These are phyloP conservation scores for Malachius bipustulatus DNA, from an alignment of 2,888 invertebrate genomes.

Conservation along the genomic window DNA sequence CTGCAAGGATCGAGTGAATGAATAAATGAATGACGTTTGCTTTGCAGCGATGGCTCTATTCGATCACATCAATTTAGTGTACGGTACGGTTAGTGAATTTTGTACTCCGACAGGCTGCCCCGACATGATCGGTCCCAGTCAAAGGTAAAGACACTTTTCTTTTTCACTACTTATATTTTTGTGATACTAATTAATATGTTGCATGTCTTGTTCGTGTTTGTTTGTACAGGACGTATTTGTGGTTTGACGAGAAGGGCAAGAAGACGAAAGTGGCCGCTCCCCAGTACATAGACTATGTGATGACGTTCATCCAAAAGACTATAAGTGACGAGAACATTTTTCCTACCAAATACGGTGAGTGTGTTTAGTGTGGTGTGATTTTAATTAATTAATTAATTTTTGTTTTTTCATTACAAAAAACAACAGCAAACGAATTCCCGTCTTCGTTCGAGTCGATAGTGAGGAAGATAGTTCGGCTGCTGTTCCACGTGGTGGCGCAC, in stretches of 20 bases:
- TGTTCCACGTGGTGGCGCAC: conserved; percentile 97
- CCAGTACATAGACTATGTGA: conserved; percentile 97
- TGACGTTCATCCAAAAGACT: conserved; percentile 95
- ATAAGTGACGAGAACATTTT: conserved; percentile 94
- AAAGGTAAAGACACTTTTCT: conserved; percentile 49
- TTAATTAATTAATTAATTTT: conserved; percentile 9
- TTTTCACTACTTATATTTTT: conserved; percentile 1
- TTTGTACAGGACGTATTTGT: conserved; percentile 75
- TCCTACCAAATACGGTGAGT: conserved; percentile 95
- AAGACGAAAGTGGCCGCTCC: conserved; percentile 94
- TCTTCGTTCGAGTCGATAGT: conserved; percentile 87
- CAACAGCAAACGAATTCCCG: conserved; percentile 83
- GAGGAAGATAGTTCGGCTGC: conserved; percentile 88
- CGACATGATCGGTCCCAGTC: conserved; percentile 93
- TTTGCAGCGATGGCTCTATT: conserved; percentile 86
- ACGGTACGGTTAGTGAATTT: conserved; percentile 97
- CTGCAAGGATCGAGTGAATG: too few species aligned
- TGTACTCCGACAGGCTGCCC: conserved; percentile 93
- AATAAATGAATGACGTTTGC: neutral
- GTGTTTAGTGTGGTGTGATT: neutral
- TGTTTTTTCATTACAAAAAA: neutral
- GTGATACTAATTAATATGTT: neutral
- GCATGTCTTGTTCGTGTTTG: conserved; percentile 9
- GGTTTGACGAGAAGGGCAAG: conserved; percentile 98
- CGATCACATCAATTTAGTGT: conserved; percentile 97